Percentiles rank a stretch among this genome's conserved stretches.
phyloP scores from a whole-genome alignment of 1,140 invertebrate genomes.

The Sinonovacula constricta region DNA sequence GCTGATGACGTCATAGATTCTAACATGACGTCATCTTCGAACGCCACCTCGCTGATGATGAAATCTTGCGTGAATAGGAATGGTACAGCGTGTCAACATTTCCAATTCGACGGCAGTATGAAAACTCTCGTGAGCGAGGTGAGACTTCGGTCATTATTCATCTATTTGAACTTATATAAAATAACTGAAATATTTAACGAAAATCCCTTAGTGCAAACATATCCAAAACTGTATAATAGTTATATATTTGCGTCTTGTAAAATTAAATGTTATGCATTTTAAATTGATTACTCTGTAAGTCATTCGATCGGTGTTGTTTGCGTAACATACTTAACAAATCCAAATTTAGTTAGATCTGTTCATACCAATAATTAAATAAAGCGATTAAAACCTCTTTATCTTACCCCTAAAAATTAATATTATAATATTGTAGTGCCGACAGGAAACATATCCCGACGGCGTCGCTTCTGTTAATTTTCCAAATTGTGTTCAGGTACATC shows the following conservation, averaged over 20 bases:
- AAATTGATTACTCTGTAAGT: background rate
- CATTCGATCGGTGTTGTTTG: background rate
- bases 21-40: too few relatives aligned
- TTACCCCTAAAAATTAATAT: background rate
- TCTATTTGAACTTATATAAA: background rate
- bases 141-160: background rate
- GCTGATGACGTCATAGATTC: background rate
- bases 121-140: constrained; percentile 17
- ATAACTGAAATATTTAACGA: background rate
- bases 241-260: background rate
- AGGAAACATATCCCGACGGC: background rate
- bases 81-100: background rate
- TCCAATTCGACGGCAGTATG: constrained; percentile 1
- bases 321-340: too few relatives aligned
- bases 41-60: too few relatives aligned
- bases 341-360: too few relatives aligned
- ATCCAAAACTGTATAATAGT: background rate
- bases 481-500: background rate
- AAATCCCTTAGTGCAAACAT: background rate
- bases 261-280: background rate
- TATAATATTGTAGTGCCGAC: background rate
- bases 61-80: constrained; percentile 46
- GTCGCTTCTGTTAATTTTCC: background rate
- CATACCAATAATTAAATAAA: too few relatives aligned
- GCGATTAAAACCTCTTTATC: too few relatives aligned